Conservation (phyloP, 2,113 vertebrate species). For the Hyperopisus bebe region DNA sequence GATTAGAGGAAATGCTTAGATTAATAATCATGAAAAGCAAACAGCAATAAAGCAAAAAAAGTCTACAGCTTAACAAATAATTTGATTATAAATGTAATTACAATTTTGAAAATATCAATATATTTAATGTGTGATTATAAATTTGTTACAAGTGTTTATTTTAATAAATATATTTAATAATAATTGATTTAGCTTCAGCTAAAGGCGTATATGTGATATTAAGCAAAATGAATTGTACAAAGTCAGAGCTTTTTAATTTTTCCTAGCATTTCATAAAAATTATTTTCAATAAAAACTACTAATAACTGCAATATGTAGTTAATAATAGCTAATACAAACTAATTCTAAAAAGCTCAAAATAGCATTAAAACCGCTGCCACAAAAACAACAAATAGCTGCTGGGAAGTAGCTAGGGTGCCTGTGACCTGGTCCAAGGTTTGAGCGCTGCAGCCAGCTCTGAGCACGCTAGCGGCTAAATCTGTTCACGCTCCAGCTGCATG, state of each 20-base stretch:
- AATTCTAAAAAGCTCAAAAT: background rate
- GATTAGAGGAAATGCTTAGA: slow-evolving; percentile 57
- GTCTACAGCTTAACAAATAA: slow-evolving; percentile 1
- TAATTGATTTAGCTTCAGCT: background rate
- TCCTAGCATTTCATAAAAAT: background rate
- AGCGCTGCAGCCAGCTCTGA: slow-evolving; percentile 39
- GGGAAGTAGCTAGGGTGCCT: background rate
- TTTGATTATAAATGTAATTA: background rate
- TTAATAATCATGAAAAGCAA: slow-evolving; percentile 39
- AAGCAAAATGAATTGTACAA: background rate
- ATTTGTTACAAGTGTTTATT: background rate
- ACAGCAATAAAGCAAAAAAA: background rate
- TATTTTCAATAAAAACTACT: background rate
- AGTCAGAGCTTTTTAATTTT: background rate
- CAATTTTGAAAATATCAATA: background rate
- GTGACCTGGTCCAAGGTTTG: background rate
- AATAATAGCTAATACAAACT: background rate
- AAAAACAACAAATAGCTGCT: background rate
- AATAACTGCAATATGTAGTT: background rate
- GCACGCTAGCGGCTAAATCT: slow-evolving; percentile 44
- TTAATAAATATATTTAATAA: background rate
- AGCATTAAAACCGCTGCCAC: background rate
- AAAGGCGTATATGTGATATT: background rate
- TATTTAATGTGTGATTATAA: background rate
- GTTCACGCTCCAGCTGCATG: slow-evolving; percentile 50